These are phyloP conservation scores for Danio rerio DNA, from an alignment of 2,113 vertebrate genomes.

Conservation along the genomic window DNA sequence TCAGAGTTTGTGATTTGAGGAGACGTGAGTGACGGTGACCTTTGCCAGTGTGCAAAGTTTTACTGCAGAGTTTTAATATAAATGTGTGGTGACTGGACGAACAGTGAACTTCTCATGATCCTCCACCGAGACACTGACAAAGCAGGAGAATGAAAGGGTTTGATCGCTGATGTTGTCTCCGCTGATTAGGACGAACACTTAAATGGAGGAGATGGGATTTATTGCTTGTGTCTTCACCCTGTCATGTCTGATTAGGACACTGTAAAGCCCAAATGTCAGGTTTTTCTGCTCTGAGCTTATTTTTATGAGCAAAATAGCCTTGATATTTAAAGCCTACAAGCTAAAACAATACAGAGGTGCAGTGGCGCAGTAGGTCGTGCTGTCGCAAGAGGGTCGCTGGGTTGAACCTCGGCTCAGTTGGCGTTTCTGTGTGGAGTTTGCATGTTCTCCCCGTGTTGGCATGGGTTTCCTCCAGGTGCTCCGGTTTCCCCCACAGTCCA, in stretches of 20 bases:
- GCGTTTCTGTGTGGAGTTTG: too few relatives aligned
- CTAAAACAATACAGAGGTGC: too few relatives aligned
- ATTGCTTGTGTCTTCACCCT: background rate
- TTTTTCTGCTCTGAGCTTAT: background rate
- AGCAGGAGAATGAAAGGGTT: background rate
- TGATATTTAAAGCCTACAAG: background rate
- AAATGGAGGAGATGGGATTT: background rate
- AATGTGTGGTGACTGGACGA: background rate
- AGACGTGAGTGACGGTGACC: background rate
- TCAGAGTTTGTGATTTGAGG: constrained; percentile 5
- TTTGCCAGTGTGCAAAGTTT: constrained; percentile 6
- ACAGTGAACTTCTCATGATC: background rate
- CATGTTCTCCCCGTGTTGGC: too few relatives aligned
- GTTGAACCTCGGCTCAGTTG: too few relatives aligned
- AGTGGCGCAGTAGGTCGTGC: too few relatives aligned
- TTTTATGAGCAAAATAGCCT: background rate
- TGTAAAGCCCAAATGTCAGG: background rate
- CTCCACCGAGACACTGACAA: background rate
- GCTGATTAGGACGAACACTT: constrained; percentile 3
- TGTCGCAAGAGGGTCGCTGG: too few relatives aligned
- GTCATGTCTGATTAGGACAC: constrained; percentile 1
- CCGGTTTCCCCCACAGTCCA: too few relatives aligned
- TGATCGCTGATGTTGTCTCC: background rate
- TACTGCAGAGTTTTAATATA: constrained; percentile 4
- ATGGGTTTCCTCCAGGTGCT: too few relatives aligned